Percentiles rank a stretch among this genome's conserved stretches.
Evolutionary conservation across 2,888 invertebrate genomes (phyloP).

Genomic region (Spilosoma lubricipeda): DNA sequence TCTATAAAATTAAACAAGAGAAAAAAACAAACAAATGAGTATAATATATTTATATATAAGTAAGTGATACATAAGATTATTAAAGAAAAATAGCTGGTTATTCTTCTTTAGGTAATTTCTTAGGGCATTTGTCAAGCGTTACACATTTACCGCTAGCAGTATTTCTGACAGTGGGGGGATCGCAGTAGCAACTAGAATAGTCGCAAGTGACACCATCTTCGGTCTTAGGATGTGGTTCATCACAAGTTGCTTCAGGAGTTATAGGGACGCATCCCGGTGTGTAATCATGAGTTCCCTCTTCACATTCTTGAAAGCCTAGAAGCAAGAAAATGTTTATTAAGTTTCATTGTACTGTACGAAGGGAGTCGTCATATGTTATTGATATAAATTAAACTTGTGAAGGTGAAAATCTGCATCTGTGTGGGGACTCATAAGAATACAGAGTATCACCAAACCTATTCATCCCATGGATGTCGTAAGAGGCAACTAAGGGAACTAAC

Average conservation of each 20-base stretch:
- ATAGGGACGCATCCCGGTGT: not conserved
- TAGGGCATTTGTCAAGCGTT: slow-evolving; percentile 11
- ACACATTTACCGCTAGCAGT: slow-evolving; percentile 11
- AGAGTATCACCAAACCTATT: no score
- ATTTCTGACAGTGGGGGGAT: slow-evolving; percentile 15
- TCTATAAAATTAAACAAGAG: not conserved
- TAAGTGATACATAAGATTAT: not conserved
- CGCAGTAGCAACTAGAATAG: slow-evolving; percentile 15
- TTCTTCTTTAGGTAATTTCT: not conserved
- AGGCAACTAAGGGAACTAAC: no score
- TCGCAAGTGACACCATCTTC: not conserved
- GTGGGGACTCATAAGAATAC: no score
- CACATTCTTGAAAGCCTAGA: not conserved
- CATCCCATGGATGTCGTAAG: no score
- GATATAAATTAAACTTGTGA: not conserved
- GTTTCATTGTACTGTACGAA: no score
- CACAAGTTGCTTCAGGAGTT: slow-evolving; percentile 12
- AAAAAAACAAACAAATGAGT: not conserved
- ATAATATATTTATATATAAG: not conserved
- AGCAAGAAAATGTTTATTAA: not conserved
- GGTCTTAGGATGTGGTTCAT: not conserved
- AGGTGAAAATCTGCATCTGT: not conserved
- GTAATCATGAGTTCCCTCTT: not conserved
- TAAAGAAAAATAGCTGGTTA: not conserved
- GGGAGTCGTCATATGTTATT: no score